Percentiles rank a stretch among this genome's conserved stretches.
phyloP scores from a whole-genome alignment of 1,140 invertebrate genomes.

The Melitaea cinxia region DNA sequence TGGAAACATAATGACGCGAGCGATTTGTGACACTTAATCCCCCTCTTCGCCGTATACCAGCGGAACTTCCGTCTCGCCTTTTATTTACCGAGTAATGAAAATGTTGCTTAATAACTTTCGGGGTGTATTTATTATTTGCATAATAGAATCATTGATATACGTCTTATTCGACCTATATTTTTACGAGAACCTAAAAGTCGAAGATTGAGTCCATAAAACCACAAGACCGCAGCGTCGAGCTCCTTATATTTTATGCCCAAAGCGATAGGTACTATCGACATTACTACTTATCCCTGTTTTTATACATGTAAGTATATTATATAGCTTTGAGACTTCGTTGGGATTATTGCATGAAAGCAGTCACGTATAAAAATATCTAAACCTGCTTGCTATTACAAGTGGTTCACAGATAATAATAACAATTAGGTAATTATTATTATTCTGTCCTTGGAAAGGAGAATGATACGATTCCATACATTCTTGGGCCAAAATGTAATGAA shows the following conservation, averaged over 20 bases:
- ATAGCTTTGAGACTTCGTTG: too few species aligned
- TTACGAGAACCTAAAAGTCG: slow-evolving; percentile 12
- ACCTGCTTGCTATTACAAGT: too few species aligned
- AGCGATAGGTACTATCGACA: slow-evolving; percentile 8
- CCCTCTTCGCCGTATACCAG: slow-evolving; percentile 19
- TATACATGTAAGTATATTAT: too few species aligned
- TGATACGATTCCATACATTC: too few species aligned
- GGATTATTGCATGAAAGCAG: too few species aligned
- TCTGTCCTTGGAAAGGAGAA: too few species aligned
- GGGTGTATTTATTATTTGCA: slow-evolving; percentile 8
- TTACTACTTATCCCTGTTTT: background rate
- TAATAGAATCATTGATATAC: slow-evolving; percentile 4
- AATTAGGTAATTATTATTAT: too few species aligned
- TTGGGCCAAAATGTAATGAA: too few species aligned
- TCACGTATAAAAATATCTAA: too few species aligned
- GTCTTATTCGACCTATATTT: slow-evolving; percentile 19
- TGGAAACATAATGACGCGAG: slow-evolving; percentile 37
- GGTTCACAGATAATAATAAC: too few species aligned
- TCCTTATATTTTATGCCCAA: slow-evolving; percentile 4
- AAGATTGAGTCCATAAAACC: slow-evolving; percentile 1
- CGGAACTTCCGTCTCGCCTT: slow-evolving; percentile 9
- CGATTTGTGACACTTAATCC: slow-evolving; percentile 35
- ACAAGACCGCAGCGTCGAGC: background rate
- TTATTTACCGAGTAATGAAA: slow-evolving; percentile 26
- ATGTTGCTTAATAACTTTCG: slow-evolving; percentile 22